Base-by-base conservation (phyloP, 2,797 vertebrate genomes). In the Silurus aristotelis region DNA sequence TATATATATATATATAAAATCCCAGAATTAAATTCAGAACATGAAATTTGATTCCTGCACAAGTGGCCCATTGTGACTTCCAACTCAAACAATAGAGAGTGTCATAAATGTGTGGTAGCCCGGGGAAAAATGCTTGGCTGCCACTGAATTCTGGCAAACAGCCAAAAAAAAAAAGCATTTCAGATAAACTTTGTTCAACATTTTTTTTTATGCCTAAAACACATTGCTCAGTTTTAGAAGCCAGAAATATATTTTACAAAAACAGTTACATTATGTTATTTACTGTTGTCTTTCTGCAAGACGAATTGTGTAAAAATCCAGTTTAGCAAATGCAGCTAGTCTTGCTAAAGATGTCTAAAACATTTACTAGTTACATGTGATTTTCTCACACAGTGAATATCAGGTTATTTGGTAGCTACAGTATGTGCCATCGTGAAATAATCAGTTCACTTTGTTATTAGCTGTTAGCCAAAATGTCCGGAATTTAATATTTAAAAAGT, bases 31-130 rank as follows among this genome's bases (percentile, higher is more conserved):
- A 20, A 31, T 61, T 61, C 38, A 61, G 43, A 58, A 38, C 10
- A 78, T 78, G 58, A 61, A 43, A 56, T 58, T 56, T 76, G 73
- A 48, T 76, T 76, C 52, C 52, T 76, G 52, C 8, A 76, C 52
- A 76, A 61, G 20, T 61, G 76, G 27, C 56, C 27, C 27, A 61
- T 61, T 78, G 19, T 78, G 58, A 61, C 20, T 78, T 61, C 12
- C 75, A 77, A 20, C 27, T 13, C 75, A 77, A 38, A 20, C 55
- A 20, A 13, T 13, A 31, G 5, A 31, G 20, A 61, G 20, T 61
- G 20, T 43, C 58, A n/a, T 22, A 61, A 43, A 78, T 78, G 31
- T 78, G 76, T 46, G 58, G 58, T 6, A 6, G 76, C 48, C 58
- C 46, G 19, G 55, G 17, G 6, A 2, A 6, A 76, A 75, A 75